Base-by-base conservation (phyloP, 2,113 vertebrate species). In the Caranx ignobilis region DNA sequence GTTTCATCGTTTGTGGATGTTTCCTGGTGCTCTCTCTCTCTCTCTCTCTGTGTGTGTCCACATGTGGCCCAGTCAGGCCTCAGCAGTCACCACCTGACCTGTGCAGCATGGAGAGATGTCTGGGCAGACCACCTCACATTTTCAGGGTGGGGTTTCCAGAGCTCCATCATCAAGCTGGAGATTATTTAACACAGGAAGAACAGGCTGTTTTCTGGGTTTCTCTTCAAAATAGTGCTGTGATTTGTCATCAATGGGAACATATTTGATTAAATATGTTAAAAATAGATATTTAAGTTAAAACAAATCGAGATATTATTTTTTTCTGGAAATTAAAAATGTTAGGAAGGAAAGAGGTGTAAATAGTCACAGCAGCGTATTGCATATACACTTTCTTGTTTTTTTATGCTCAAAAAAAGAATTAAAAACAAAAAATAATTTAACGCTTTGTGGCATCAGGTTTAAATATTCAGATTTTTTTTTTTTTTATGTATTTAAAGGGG, bases 91-190 rank as follows among this genome's bases (percentile, higher is more conserved):
- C 73, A 57, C n/a, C 78, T 85, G 85, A 85, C 61, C 61, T n/a
- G 64, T 18, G 85, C 76, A 73, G 70, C 48, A 32, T 41, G 75
- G 48, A 9, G 52, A 82, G 71, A 83, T 85, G 82, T 87, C 88
- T 83, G 82, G 83, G 47, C 85, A 86, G n/a, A 77, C 37, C 82
- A 45, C 81, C 54, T 60, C 84, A 66, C 71, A 54, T 78, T 87
- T 86, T 79, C 85, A 92, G 93, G 90, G 93, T 92, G 91, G 90
- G 93, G 89, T 87, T 91, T 82, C 54, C 74, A 61, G 7, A 68
- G 43, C 55, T 21, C 43, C 55, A 16, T 84, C 75, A 87, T 84
- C 75, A 87, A 90, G 73, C 2, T 71, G 2, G 12, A 72, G 11
- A 11, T 1, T 68, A 6, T 41, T 3, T 0, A n/a, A 32, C 2